A percentile compares a stretch with the other conserved stretches of the same genome.
Conservation (phyloP, 92 coral and sea anemone genomes). For the Diadumene lineata region DNA sequence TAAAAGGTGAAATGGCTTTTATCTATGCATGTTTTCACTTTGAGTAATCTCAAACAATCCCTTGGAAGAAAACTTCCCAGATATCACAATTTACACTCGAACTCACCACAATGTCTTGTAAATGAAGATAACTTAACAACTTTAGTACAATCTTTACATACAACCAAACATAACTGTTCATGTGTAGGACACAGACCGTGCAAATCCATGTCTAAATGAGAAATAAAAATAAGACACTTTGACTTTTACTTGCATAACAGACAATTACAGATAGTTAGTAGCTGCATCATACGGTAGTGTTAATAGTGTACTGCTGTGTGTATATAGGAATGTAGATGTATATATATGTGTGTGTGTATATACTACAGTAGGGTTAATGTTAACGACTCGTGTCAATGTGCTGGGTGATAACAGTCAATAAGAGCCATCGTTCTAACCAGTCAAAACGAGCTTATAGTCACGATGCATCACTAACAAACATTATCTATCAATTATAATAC, state of each 20-base stretch:
- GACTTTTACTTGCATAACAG: constrained; percentile 14
- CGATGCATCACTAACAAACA: background rate
- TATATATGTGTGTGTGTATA: background rate
- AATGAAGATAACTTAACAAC: constrained; percentile 86
- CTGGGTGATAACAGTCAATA: background rate
- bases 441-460: background rate
- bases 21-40: background rate
- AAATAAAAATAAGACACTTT: constrained; percentile 25
- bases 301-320: background rate
- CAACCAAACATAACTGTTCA: constrained; percentile 80
- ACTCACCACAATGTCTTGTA: constrained; percentile 90
- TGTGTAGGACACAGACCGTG: constrained; percentile 93
- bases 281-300: background rate
- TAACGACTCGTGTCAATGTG: background rate
- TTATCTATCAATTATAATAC: constrained; percentile 39
- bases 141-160: constrained; percentile 81
- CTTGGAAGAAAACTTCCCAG: background rate
- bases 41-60: background rate
- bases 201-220: constrained; percentile 87
- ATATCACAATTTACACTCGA: background rate
- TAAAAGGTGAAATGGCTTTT: background rate
- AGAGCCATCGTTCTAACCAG: background rate
- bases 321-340: background rate
- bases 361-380: background rate
- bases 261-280: background rate